A percentile compares a stretch with the other conserved stretches of the same genome.
Conservation (phyloP, 2,888 invertebrate species). For the Gymnoscelis rufifasciata region DNA sequence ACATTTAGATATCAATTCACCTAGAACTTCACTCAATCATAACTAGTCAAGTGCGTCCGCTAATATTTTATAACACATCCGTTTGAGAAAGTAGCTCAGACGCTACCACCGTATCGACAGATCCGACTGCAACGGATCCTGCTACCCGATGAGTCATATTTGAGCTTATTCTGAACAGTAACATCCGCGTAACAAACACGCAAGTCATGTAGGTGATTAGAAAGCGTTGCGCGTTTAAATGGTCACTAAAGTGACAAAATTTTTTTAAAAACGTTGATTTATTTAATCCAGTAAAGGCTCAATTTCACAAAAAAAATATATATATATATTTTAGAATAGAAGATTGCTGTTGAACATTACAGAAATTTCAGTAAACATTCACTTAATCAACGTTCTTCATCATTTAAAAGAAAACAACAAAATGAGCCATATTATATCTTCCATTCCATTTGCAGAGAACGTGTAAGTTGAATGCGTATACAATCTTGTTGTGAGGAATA, state of each 20-base stretch:
- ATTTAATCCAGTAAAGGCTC: too few relatives aligned
- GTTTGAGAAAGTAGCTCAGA: slow-evolving; percentile 19
- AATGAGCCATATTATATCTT: too few relatives aligned
- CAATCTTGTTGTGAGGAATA: slow-evolving; percentile 36
- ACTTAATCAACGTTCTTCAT: too few relatives aligned
- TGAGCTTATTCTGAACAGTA: slow-evolving; percentile 33
- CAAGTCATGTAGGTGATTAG: slow-evolving; percentile 59
- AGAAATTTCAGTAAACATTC: too few relatives aligned
- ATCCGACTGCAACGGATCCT: slow-evolving; percentile 14
- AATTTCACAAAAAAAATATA: too few relatives aligned
- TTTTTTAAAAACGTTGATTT: slow-evolving; percentile 42
- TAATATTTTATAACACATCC: slow-evolving; percentile 8
- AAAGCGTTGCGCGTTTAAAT: slow-evolving; percentile 68
- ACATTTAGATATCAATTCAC: neutral
- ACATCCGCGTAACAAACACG: slow-evolving; percentile 69
- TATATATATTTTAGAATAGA: too few relatives aligned
- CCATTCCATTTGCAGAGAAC: slow-evolving; percentile 6
- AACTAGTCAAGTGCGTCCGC: neutral
- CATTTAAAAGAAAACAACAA: too few relatives aligned
- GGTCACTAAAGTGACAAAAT: slow-evolving; percentile 51
- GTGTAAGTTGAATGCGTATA: slow-evolving; percentile 12
- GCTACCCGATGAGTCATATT: slow-evolving; percentile 16
- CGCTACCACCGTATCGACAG: slow-evolving; percentile 6
- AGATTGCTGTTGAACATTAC: too few relatives aligned
- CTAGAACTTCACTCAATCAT: slow-evolving; percentile 1